phyloP scores from a whole-genome alignment of 2,113 vertebrate genomes.

The Phycodurus eques region DNA sequence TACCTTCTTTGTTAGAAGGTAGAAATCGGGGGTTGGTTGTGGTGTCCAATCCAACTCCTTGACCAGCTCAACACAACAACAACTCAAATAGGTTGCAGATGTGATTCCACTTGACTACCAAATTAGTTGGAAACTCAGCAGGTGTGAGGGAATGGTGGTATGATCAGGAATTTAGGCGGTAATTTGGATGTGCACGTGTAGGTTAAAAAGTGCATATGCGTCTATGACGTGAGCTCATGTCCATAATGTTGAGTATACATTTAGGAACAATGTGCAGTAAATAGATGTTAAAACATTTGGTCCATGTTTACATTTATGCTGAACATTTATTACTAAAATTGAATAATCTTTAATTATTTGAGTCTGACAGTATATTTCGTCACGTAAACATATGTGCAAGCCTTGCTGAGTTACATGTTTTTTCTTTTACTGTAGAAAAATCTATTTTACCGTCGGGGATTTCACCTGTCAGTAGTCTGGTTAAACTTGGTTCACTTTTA shows the following conservation, averaged over 20 bases:
- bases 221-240: background rate
- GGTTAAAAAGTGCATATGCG: slow-evolving; percentile 2
- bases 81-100: slow-evolving; percentile 71
- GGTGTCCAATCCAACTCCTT: slow-evolving; percentile 49
- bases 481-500: slow-evolving; percentile 48
- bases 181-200: slow-evolving; percentile 22
- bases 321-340: background rate
- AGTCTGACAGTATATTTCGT: background rate
- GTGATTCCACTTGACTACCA: slow-evolving; percentile 63
- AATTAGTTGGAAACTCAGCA: slow-evolving; percentile 58
- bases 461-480: slow-evolving; percentile 47
- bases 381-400: background rate
- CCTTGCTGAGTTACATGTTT: slow-evolving; percentile 19
- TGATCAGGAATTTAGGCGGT: slow-evolving; percentile 34
- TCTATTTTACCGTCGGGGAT: slow-evolving; percentile 39
- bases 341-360: background rate
- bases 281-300: background rate
- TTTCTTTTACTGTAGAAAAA: slow-evolving; percentile 39
- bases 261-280: background rate
- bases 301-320: background rate
- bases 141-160: slow-evolving; percentile 15
- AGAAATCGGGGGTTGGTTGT: slow-evolving; percentile 10
- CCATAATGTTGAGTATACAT: slow-evolving; percentile 1
- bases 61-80: slow-evolving; percentile 63
- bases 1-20: background rate